phyloP scores from a whole-genome alignment of 2,888 invertebrate species.

The Xestia xanthographa region DNA sequence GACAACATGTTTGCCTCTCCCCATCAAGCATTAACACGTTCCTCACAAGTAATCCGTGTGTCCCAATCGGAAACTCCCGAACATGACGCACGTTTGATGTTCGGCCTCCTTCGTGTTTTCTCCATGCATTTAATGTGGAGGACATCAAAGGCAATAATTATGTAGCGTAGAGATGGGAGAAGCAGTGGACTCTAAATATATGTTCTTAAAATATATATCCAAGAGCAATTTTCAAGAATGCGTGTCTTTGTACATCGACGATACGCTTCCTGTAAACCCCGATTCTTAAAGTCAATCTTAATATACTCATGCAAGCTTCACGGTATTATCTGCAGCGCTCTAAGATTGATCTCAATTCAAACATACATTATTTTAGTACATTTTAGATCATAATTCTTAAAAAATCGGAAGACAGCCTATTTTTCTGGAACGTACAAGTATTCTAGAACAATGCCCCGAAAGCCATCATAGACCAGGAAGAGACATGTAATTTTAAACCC shows the following conservation, averaged over 20 bases:
- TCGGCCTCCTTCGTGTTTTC: slow-evolving; percentile 29
- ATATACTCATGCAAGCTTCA: too few species aligned
- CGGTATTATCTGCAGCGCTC: not conserved
- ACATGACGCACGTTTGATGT: slow-evolving; percentile 55
- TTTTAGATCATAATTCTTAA: not conserved
- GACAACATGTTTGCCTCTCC: slow-evolving; percentile 26
- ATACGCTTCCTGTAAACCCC: not conserved
- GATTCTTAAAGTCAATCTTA: not conserved
- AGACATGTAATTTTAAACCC: not conserved
- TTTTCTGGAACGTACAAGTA: not conserved
- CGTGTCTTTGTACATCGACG: not conserved
- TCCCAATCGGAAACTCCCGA: slow-evolving; percentile 47
- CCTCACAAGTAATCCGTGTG: slow-evolving; percentile 44
- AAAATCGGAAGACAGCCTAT: not conserved
- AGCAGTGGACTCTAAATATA: slow-evolving; percentile 18
- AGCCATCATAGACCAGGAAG: not conserved
- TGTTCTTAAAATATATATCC: not conserved
- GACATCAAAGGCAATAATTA: slow-evolving; percentile 59
- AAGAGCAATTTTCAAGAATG: not conserved
- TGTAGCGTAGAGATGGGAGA: slow-evolving; percentile 31
- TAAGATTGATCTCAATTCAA: not conserved
- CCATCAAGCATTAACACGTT: slow-evolving; percentile 18
- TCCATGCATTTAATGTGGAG: slow-evolving; percentile 37
- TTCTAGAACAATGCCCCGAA: not conserved
- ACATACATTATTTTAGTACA: not conserved